A percentile compares a stretch with the other conserved stretches of the same genome.
Conservation (phyloP, 1,140 invertebrate genomes). For the Hydropsyche tenuis region DNA sequence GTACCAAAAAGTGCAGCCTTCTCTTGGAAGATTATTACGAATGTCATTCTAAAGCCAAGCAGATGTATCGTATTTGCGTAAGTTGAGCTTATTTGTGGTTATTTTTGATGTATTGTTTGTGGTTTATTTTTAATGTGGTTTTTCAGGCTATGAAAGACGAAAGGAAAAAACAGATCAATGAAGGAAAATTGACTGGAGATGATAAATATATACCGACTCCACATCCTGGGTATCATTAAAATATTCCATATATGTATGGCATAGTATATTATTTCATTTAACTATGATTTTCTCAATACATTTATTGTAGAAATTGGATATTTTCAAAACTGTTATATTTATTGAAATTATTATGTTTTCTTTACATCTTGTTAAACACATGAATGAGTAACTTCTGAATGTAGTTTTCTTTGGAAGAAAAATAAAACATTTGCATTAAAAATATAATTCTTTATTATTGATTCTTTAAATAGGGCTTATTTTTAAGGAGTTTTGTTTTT, state of each 20-base stretch:
- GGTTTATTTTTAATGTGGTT: too few species aligned
- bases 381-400: too few species aligned
- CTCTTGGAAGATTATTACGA: slow-evolving; percentile 72
- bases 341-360: too few species aligned
- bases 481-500: slow-evolving; percentile 54
- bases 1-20: slow-evolving; percentile 64
- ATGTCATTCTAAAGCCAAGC: slow-evolving; percentile 67
- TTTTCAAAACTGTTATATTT: too few species aligned
- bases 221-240: not conserved
- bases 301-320: too few species aligned
- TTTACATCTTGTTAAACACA: too few species aligned
- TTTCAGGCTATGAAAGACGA: slow-evolving; percentile 63
- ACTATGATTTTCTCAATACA: too few species aligned
- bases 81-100: slow-evolving; percentile 45
- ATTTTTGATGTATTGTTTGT: too few species aligned
- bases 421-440: too few species aligned
- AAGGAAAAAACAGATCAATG: slow-evolving; percentile 62
- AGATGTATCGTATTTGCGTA: slow-evolving; percentile 64
- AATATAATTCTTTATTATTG: too few species aligned
- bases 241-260: not conserved
- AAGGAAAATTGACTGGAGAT: slow-evolving; percentile 57
- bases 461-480: slow-evolving; percentile 55
- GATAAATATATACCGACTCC: slow-evolving; percentile 51
- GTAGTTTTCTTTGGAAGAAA: too few species aligned
- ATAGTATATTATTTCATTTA: not conserved